A percentile compares a stretch with the other conserved stretches of the same genome.
Conservation (phyloP, 2,888 invertebrate species). For the Papilio protenor region DNA sequence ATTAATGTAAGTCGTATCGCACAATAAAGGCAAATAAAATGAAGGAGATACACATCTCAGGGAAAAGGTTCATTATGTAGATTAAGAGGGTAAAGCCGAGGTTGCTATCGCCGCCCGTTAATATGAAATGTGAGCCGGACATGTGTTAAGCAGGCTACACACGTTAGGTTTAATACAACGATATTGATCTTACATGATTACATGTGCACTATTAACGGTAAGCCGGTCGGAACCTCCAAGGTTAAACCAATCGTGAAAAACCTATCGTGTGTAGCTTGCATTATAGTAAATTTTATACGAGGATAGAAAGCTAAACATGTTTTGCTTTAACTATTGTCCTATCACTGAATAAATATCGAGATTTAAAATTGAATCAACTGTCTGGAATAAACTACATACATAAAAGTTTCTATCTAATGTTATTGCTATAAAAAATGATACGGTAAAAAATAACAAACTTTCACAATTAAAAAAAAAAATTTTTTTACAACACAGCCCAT, state of each 20-base stretch:
- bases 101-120: slow-evolving; percentile 38
- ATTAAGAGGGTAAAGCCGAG: slow-evolving; percentile 34
- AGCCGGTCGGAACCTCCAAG: neutral
- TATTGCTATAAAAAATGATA: neutral
- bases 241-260: neutral
- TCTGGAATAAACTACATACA: neutral
- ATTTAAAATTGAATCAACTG: neutral
- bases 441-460: neutral
- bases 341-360: neutral
- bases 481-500: slow-evolving; percentile 1
- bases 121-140: slow-evolving; percentile 38
- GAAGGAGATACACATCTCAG: slow-evolving; percentile 35
- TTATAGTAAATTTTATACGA: neutral
- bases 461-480: neutral
- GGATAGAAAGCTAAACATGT: slow-evolving; percentile 6
- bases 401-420: neutral
- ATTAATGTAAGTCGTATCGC: slow-evolving; percentile 16
- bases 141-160: slow-evolving; percentile 9
- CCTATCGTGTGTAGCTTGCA: neutral
- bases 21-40: slow-evolving; percentile 39
- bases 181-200: neutral
- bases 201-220: neutral
- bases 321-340: neutral
- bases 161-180: neutral
- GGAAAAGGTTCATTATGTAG: slow-evolving; percentile 42